A percentile compares a stretch with the other conserved stretches of the same genome.
These are phyloP conservation scores for Paracyclopina nana DNA, from an alignment of 1,140 invertebrate species.

Conservation along the genomic window DNA sequence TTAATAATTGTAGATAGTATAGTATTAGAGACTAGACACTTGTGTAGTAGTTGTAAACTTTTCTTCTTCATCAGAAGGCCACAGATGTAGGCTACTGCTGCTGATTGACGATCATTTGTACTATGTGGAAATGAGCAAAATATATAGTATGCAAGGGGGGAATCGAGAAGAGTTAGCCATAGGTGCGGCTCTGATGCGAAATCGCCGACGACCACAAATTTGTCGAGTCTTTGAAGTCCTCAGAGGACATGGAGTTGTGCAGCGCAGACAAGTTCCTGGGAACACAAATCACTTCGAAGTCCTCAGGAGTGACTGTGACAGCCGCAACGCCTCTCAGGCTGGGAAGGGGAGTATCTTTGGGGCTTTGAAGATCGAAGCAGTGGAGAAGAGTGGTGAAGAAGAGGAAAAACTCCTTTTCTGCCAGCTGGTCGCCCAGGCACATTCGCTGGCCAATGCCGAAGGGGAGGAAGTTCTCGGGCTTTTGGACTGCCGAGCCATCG, in stretches of 20 bases:
- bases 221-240: too few species aligned
- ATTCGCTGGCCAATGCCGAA: slow-evolving; percentile 25
- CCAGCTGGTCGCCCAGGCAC: slow-evolving; percentile 18
- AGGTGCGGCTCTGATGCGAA: too few species aligned
- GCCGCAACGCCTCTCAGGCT: slow-evolving; percentile 51
- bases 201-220: too few species aligned
- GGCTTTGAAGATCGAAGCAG: slow-evolving; percentile 48
- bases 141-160: too few species aligned
- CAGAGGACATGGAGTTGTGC: neutral
- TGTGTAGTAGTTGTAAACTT: too few species aligned
- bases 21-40: too few species aligned
- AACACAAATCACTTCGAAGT: slow-evolving; percentile 39
- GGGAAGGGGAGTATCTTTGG: slow-evolving; percentile 43
- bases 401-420: slow-evolving; percentile 15
- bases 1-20: too few species aligned
- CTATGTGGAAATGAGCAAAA: too few species aligned
- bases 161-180: too few species aligned
- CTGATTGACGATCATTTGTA: too few species aligned
- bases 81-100: too few species aligned
- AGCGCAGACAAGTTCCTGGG: slow-evolving; percentile 2
- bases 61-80: too few species aligned
- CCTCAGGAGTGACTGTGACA: slow-evolving; percentile 49
- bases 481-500: slow-evolving; percentile 27
- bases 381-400: slow-evolving; percentile 34
- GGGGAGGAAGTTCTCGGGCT: slow-evolving; percentile 21